A percentile compares a stretch with the other conserved stretches of the same genome.
Evolutionary conservation across 2,888 invertebrate genomes (phyloP).

Genomic region (Muscina levida): DNA sequence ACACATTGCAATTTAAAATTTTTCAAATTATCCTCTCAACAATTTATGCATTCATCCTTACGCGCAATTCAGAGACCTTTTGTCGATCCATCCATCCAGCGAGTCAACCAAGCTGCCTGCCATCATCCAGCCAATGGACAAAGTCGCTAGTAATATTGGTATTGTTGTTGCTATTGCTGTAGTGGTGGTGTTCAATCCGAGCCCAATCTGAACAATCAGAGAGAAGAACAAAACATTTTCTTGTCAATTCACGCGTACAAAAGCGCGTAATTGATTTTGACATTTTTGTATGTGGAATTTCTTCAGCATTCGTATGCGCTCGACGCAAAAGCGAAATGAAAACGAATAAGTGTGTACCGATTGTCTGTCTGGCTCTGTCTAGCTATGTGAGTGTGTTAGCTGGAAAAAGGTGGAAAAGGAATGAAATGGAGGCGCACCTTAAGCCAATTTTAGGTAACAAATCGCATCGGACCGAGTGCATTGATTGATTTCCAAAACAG

Average conservation of each 20-base stretch:
- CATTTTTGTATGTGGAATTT: slow-evolving; percentile 68
- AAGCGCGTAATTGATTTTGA: slow-evolving; percentile 74
- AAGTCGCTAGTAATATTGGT: slow-evolving; percentile 47
- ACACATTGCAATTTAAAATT: slow-evolving; percentile 70
- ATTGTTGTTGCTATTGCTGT: slow-evolving; percentile 47
- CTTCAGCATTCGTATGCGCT: background rate
- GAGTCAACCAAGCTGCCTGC: background rate
- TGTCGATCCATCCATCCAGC: background rate
- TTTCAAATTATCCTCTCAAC: slow-evolving; percentile 67
- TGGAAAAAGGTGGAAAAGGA: slow-evolving; percentile 47
- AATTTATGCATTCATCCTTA: slow-evolving; percentile 61
- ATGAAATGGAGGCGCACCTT: slow-evolving; percentile 63
- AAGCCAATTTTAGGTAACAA: slow-evolving; percentile 59
- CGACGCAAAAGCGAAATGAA: too few species aligned
- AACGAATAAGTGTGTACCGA: too few species aligned
- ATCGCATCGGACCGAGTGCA: slow-evolving; percentile 27
- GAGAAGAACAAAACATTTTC: slow-evolving; percentile 65
- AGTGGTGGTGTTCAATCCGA: slow-evolving; percentile 18
- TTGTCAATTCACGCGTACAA: slow-evolving; percentile 70
- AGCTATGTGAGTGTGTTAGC: slow-evolving; percentile 1
- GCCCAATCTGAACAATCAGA: slow-evolving; percentile 55
- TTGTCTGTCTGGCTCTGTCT: too few species aligned
- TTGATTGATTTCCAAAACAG: slow-evolving; percentile 66
- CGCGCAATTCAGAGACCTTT: slow-evolving; percentile 14
- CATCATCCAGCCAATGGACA: background rate